A percentile compares a stretch with the other conserved stretches of the same genome.
Conservation (phyloP, 2,888 invertebrate genomes). For the Spisula solida region DNA sequence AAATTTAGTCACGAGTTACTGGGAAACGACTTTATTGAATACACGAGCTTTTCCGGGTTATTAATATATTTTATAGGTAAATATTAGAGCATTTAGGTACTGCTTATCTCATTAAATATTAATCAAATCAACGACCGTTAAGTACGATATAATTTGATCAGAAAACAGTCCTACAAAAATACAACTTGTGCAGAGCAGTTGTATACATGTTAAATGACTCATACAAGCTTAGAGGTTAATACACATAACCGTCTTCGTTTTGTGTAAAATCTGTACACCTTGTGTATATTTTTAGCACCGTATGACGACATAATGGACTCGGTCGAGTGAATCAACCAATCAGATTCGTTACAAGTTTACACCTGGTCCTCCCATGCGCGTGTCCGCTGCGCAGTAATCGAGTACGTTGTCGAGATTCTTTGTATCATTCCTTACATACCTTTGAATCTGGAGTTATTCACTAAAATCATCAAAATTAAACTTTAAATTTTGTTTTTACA, state of each 20-base stretch:
- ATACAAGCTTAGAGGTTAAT: slow-evolving; percentile 46
- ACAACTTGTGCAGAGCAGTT: neutral
- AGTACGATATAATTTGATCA: neutral
- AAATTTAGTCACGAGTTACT: neutral
- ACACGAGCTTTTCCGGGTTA: no score
- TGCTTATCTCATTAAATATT: neutral
- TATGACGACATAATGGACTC: slow-evolving; percentile 69
- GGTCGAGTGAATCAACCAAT: slow-evolving; percentile 62
- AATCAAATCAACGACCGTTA: neutral
- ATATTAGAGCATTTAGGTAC: no score
- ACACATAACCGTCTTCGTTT: slow-evolving; percentile 54
- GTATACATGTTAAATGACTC: slow-evolving; percentile 48
- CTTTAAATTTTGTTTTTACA: slow-evolving; percentile 79
- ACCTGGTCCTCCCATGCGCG: slow-evolving; percentile 84
- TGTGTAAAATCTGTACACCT: slow-evolving; percentile 66
- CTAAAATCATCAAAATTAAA: slow-evolving; percentile 77
- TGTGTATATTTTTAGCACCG: slow-evolving; percentile 66
- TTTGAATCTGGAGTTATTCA: slow-evolving; percentile 89
- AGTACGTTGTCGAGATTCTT: slow-evolving; percentile 98
- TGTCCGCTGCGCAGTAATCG: slow-evolving; percentile 82
- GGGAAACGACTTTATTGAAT: neutral
- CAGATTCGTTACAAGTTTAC: slow-evolving; percentile 56
- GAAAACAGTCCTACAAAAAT: neutral
- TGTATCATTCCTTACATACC: slow-evolving; percentile 99
- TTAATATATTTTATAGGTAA: no score